Evolutionary conservation across 2,113 vertebrate species (phyloP), one percentile per base, ranked within the genome.

Genomic region (Oxyruncus cristatus): DNA sequence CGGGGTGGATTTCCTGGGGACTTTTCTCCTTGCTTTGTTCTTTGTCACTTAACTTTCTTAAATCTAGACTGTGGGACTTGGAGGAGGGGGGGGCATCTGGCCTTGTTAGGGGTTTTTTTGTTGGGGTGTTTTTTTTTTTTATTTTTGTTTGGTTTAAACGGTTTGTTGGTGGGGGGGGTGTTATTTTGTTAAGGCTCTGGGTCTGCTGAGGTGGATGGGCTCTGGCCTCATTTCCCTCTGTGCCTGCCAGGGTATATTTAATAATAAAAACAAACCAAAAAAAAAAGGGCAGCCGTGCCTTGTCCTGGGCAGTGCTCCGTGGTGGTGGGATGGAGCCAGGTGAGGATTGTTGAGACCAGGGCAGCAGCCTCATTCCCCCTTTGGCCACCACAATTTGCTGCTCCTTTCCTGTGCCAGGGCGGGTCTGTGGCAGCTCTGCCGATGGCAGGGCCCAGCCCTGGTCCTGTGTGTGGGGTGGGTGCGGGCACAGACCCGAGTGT

Each of bases 191-290:
- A 62, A 62, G n/a, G 77, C 32, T 77, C 85, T 81, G 61, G 81
- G 76, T 21, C 18, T 61, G 79, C 35, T 19, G 27, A 50, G 39
- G 59, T 21, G 15, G 67, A 33, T 7, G 61, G 17, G 47, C 41
- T 74, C 27, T 8, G 28, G 49, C 42, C 47, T 83, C 7, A 8
- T 23, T 59, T 77, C 42, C 56, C 50, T 76, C 19, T 65, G 23
- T 82, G 78, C 74, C 50, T 75, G 46, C 56, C 39, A 47, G 32
- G 37, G 17, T 89, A 58, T 96, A 97, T 97, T 97, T 97, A 97
- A 97, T 96, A 94, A 95, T 92, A 95, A 96, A 95, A 94, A 26
- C 41, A 70, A 74, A 33, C 27, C 8, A 74, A 42, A 58, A 70
- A n/a, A 58, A 70, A n/a, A 13, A 11, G 21, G n/a, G 49, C 7